Evolutionary conservation across 2,888 invertebrate species (phyloP).

Genomic region (Heteromyza rotundicornis): DNA sequence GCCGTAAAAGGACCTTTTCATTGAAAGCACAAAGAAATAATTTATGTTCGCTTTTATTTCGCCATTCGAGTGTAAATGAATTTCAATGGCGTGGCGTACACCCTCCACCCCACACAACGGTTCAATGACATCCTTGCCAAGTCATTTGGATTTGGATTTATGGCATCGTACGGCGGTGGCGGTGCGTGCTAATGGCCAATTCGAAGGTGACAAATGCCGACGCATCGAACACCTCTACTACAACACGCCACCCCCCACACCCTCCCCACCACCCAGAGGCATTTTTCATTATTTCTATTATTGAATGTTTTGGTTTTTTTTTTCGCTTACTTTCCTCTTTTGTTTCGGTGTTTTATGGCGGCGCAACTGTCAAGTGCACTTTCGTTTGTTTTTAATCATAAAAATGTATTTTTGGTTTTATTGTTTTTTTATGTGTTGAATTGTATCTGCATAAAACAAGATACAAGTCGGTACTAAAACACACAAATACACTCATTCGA

Average conservation of each 20-base stretch:
- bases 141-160: too few relatives aligned
- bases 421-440: slow-evolving; percentile 8
- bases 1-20: too few relatives aligned
- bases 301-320: slow-evolving; percentile 18
- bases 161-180: background rate
- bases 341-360: slow-evolving; percentile 26
- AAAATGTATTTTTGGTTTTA: slow-evolving; percentile 19
- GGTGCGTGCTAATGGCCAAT: slow-evolving; percentile 16
- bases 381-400: slow-evolving; percentile 9
- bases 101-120: too few relatives aligned
- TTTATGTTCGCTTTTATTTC: too few relatives aligned
- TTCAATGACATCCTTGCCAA: too few relatives aligned
- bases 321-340: slow-evolving; percentile 25
- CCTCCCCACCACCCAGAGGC: background rate
- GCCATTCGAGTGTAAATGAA: too few relatives aligned
- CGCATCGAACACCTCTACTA: slow-evolving; percentile 17
- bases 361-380: slow-evolving; percentile 34
- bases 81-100: too few relatives aligned
- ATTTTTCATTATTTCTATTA: slow-evolving; percentile 15
- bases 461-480: background rate
- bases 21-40: too few relatives aligned
- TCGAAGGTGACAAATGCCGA: slow-evolving; percentile 30
- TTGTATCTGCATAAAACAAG: slow-evolving; percentile 37
- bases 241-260: background rate
- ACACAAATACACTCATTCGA: background rate